These are phyloP conservation scores for Eriocheir sinensis DNA, from an alignment of 1,140 invertebrate species.

Conservation along the genomic window DNA sequence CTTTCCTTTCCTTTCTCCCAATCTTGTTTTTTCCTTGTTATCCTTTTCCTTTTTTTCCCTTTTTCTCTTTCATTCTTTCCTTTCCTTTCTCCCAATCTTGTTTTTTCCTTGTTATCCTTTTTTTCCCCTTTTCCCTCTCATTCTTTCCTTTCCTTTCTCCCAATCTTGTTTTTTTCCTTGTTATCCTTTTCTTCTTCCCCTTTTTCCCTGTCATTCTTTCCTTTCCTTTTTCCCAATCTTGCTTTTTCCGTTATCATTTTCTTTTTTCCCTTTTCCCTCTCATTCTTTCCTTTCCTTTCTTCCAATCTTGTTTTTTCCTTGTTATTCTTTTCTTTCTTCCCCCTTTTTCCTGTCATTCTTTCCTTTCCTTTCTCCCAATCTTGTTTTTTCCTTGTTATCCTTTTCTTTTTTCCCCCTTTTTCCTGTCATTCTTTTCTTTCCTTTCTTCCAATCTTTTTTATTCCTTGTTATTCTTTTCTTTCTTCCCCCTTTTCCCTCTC, in stretches of 20 bases:
- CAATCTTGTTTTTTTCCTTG: not conserved
- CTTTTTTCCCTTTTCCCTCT: not conserved
- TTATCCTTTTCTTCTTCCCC: not conserved
- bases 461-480: not conserved
- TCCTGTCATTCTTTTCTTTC: not conserved
- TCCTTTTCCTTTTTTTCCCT: not conserved
- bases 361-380: not conserved
- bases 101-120: not conserved
- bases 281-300: not conserved
- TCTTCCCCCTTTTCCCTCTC: constrained; percentile 5
- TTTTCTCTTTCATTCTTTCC: not conserved
- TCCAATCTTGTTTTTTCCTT: not conserved
- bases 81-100: not conserved
- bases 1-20: not conserved
- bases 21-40: not conserved
- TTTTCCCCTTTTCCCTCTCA: not conserved
- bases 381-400: not conserved
- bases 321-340: not conserved
- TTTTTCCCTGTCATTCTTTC: not conserved
- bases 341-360: not conserved
- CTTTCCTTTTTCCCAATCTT: not conserved
- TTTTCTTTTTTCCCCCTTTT: not conserved
- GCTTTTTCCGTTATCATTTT: not conserved
- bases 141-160: not conserved
- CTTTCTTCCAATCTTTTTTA: not conserved